Evolutionary conservation across 2,113 vertebrate species (phyloP).

Genomic region (Anser brachyrhynchus): DNA sequence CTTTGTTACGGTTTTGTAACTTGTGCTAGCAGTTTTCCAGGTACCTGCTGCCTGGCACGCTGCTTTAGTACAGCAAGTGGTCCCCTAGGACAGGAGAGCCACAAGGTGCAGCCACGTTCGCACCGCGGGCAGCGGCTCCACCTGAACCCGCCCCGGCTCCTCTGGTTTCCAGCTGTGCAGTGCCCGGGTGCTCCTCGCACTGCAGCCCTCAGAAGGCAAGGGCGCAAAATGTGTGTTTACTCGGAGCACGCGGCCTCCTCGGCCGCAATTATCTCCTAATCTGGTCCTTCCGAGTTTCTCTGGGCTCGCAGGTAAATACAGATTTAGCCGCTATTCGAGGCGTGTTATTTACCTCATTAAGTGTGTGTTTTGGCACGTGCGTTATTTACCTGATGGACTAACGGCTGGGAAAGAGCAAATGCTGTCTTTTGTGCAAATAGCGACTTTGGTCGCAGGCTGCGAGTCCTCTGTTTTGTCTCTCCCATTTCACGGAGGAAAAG

Average conservation of each 20-base stretch:
- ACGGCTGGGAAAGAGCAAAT: slow-evolving; percentile 74
- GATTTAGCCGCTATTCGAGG: slow-evolving; percentile 77
- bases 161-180: slow-evolving; percentile 7
- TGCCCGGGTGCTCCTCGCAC: not conserved
- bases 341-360: slow-evolving; percentile 84
- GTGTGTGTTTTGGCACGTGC: slow-evolving; percentile 81
- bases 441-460: not conserved
- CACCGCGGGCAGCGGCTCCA: rapidly evolving
- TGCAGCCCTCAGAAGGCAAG: slow-evolving; percentile 47
- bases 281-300: slow-evolving; percentile 77
- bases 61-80: not conserved
- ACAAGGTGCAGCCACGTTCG: not conserved
- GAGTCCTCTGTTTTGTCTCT: not conserved
- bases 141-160: not conserved
- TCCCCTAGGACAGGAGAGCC: not conserved
- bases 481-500: rapidly evolving
- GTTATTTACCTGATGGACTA: slow-evolving; percentile 81
- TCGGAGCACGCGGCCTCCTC: slow-evolving; percentile 75
- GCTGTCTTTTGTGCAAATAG: slow-evolving; percentile 78
- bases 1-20: not conserved
- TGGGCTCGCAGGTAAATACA: slow-evolving; percentile 83
- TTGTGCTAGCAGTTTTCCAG: not conserved
- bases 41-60: not conserved
- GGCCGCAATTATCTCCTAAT: slow-evolving; percentile 78
- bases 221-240: slow-evolving; percentile 78